phyloP scores from a whole-genome alignment of 1,140 invertebrate genomes.

The Belonocnema kinseyi region DNA sequence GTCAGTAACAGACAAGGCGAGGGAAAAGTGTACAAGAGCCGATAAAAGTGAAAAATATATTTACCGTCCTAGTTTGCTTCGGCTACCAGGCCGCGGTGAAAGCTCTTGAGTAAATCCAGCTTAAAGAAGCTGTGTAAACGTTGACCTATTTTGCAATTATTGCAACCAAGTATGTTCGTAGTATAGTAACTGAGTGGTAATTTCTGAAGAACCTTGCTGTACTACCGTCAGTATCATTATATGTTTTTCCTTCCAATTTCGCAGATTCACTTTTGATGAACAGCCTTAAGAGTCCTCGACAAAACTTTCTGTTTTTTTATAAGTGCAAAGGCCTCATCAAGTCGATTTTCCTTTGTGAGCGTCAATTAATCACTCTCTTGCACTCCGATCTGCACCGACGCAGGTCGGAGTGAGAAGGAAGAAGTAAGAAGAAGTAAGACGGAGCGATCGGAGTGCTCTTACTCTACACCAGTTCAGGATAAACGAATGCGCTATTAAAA shows the following conservation, averaged over 20 bases:
- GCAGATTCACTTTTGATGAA: not conserved
- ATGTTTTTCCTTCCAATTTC: not conserved
- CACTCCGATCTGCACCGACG: no score
- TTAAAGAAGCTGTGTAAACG: conserved; percentile 74
- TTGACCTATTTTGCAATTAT: conserved; percentile 75
- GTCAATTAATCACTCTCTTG: no score
- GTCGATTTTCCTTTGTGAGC: no score
- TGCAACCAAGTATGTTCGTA: conserved; percentile 48
- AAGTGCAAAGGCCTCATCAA: no score
- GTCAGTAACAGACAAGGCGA: conserved; percentile 46
- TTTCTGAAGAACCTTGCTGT: not conserved
- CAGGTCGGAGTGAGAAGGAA: no score
- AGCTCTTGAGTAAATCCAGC: conserved; percentile 73
- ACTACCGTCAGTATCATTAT: not conserved
- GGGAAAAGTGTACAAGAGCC: conserved; percentile 46
- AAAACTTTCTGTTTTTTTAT: no score
- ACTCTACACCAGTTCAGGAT: no score
- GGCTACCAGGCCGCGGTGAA: conserved; percentile 65
- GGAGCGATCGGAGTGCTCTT: no score
- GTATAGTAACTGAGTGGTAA: not conserved
- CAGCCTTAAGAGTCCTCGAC: not conserved
- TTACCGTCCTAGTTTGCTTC: conserved; percentile 70
- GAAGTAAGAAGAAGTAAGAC: no score
- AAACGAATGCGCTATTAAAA: no score
- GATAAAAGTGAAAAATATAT: conserved; percentile 69